phyloP scores from a whole-genome alignment of 1,140 invertebrate genomes.

The Maniola jurtina region DNA sequence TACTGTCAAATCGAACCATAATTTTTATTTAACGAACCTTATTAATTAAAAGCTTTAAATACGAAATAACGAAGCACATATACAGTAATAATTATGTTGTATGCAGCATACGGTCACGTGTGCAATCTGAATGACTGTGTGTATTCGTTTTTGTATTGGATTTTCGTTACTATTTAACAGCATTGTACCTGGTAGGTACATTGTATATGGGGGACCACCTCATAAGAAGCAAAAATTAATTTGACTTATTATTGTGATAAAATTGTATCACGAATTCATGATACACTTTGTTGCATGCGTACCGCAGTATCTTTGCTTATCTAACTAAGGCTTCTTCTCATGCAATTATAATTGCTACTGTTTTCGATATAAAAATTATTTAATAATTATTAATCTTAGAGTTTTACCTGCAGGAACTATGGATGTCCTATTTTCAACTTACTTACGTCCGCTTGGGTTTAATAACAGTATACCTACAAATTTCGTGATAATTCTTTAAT shows the following conservation, averaged over 20 bases:
- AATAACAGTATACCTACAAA: no score
- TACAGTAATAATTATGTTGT: constrained; percentile 2
- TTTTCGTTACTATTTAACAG: neutral
- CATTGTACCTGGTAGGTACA: neutral
- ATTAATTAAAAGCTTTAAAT: neutral
- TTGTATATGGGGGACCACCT: neutral
- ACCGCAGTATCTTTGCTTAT: no score
- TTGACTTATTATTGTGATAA: neutral
- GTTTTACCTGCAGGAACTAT: no score
- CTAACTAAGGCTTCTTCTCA: no score
- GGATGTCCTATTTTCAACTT: no score
- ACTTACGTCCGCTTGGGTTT: no score
- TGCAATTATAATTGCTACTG: no score
- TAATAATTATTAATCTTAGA: no score
- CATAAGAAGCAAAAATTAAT: neutral
- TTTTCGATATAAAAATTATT: no score
- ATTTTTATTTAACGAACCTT: neutral
- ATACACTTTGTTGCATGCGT: neutral
- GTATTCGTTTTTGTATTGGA: neutral
- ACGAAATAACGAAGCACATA: neutral
- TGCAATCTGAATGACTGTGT: neutral
- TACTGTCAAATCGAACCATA: neutral
- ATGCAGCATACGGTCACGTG: neutral
- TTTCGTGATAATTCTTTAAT: no score
- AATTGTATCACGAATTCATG: neutral